These are phyloP conservation scores for Barypeithes pellucidus DNA, from an alignment of 2,888 invertebrate genomes.

Conservation along the genomic window DNA sequence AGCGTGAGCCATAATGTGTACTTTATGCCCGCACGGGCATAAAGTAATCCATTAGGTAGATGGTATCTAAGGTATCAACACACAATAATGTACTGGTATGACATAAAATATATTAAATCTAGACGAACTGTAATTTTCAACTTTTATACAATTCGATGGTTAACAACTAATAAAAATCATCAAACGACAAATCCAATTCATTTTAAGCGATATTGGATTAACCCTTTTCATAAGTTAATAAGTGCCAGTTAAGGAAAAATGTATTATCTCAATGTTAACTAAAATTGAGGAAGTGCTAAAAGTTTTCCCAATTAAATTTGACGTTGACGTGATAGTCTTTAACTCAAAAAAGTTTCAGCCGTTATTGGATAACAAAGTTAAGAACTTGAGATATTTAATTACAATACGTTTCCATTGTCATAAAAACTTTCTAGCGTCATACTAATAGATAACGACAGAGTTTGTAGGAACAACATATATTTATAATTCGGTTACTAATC, in stretches of 20 bases:
- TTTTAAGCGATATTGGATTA: background rate
- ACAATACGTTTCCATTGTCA: constrained; percentile 1
- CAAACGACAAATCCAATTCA: background rate
- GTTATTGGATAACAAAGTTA: constrained; percentile 10
- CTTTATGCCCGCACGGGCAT: too few species aligned
- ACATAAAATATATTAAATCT: too few species aligned
- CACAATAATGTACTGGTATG: too few species aligned
- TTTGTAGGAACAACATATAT: background rate
- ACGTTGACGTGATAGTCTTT: constrained; percentile 15
- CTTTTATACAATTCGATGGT: too few species aligned
- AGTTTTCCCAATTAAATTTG: constrained; percentile 23
- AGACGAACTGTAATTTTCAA: too few species aligned
- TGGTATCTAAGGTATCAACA: too few species aligned
- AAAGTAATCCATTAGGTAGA: too few species aligned
- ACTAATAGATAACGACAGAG: background rate
- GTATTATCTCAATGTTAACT: constrained; percentile 19
- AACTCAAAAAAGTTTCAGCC: constrained; percentile 17
- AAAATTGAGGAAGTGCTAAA: constrained; percentile 13
- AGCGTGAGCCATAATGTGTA: too few species aligned
- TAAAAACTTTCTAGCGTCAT: background rate
- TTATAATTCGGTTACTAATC: background rate
- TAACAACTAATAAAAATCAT: background rate
- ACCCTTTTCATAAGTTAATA: constrained; percentile 5
- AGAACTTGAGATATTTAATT: constrained; percentile 8
- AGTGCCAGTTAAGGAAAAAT: constrained; percentile 8